These are phyloP conservation scores for Diadophis punctatus DNA, from an alignment of 2,113 vertebrate species.

Conservation along the genomic window DNA sequence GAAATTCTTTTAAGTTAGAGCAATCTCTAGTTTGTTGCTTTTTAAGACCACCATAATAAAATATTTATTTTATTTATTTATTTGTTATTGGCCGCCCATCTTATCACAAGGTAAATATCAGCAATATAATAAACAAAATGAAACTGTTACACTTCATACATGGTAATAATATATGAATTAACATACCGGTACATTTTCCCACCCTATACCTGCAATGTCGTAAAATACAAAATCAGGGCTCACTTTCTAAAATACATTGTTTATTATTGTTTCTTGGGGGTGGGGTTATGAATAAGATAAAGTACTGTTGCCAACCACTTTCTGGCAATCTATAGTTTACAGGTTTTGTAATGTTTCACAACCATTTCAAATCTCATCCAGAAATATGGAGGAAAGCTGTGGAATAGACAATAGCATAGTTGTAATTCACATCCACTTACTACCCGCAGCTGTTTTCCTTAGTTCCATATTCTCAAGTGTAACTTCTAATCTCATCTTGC, in stretches of 20 bases:
- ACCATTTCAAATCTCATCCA: neutral
- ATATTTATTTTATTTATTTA: neutral
- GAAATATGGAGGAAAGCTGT: neutral
- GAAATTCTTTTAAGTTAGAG: neutral
- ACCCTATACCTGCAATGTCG: neutral
- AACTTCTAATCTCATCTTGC: neutral
- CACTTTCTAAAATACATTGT: neutral
- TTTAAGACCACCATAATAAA: neutral
- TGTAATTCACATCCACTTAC: neutral
- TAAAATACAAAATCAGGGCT: neutral
- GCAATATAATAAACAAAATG: neutral
- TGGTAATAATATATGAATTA: neutral
- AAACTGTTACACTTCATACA: neutral
- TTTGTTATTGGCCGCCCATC: neutral
- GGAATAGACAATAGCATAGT: neutral
- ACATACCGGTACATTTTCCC: neutral
- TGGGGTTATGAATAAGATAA: neutral
- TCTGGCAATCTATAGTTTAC: neutral
- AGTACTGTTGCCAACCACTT: neutral
- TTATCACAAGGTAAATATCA: neutral
- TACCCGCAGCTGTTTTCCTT: neutral
- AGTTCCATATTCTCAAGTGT: neutral
- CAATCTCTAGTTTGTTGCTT: neutral
- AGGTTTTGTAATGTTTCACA: neutral
- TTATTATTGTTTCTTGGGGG: neutral